Percentiles rank a stretch among this genome's conserved stretches.
Evolutionary conservation across 2,113 vertebrate genomes (phyloP).

Genomic region (Gavia stellata): DNA sequence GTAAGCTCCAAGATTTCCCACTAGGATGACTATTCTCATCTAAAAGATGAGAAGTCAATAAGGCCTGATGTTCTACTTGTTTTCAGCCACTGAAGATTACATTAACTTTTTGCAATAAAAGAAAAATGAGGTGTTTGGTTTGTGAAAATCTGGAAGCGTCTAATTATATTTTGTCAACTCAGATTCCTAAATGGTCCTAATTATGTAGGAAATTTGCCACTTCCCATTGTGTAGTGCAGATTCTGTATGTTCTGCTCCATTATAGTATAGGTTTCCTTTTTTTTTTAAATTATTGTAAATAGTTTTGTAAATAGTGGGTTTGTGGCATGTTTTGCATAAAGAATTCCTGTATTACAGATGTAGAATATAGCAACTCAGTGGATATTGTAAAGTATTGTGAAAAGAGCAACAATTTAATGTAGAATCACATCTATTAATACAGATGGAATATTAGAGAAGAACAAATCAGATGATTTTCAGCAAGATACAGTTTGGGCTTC

Average conservation of each 20-base stretch:
- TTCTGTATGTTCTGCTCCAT: background rate
- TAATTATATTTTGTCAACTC: background rate
- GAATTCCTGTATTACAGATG: background rate
- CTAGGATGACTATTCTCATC: background rate
- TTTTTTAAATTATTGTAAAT: too few species aligned
- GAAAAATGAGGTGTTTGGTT: background rate
- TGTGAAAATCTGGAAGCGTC: background rate
- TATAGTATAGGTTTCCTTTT: background rate
- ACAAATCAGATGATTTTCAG: background rate
- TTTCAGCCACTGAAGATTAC: background rate
- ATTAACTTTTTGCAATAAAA: fast-evolving
- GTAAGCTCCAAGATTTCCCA: background rate
- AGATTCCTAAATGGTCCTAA: background rate
- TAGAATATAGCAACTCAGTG: background rate
- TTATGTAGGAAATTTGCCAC: background rate
- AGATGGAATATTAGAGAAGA: background rate
- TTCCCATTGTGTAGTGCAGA: background rate
- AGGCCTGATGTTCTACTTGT: background rate
- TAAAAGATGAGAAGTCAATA: background rate
- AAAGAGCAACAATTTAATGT: background rate
- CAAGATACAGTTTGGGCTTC: background rate
- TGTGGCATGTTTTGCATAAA: background rate
- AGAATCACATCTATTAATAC: background rate
- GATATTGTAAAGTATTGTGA: background rate
- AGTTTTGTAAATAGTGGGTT: background rate